Evolutionary conservation across 2,888 invertebrate species (phyloP).

Genomic region (Aphrophora alni): DNA sequence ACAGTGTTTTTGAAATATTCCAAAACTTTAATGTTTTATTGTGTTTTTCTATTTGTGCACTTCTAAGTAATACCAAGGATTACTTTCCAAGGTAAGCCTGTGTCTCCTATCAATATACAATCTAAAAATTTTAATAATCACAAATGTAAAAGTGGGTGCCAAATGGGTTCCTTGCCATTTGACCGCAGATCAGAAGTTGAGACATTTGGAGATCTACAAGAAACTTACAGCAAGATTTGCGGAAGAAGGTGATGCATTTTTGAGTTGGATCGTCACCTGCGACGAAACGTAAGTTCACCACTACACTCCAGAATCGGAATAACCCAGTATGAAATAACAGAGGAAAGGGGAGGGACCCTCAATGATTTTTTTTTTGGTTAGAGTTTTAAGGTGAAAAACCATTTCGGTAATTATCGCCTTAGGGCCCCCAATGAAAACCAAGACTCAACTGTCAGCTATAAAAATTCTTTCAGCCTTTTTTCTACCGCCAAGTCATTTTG

Average conservation of each 20-base stretch:
- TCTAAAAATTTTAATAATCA: no score
- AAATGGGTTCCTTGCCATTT: neutral
- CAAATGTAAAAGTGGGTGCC: neutral
- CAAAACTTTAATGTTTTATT: no score
- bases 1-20: no score
- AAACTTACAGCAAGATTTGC: neutral
- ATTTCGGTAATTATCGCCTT: no score
- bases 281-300: constrained; percentile 14
- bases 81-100: no score
- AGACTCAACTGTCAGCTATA: constrained; percentile 36
- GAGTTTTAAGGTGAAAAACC: no score
- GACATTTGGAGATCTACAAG: neutral
- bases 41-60: no score
- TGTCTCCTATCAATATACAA: no score
- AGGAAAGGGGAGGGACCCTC: no score
- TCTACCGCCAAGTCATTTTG: neutral
- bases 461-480: constrained; percentile 23
- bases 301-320: constrained; percentile 30
- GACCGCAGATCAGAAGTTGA: neutral
- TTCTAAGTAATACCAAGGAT: no score
- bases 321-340: constrained; percentile 36
- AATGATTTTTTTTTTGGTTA: no score
- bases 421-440: constrained; percentile 35
- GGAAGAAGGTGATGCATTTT: neutral
- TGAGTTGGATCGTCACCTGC: neutral